phyloP scores from a whole-genome alignment of 2,113 vertebrate species.

The Dendropsophus ebraccatus region DNA sequence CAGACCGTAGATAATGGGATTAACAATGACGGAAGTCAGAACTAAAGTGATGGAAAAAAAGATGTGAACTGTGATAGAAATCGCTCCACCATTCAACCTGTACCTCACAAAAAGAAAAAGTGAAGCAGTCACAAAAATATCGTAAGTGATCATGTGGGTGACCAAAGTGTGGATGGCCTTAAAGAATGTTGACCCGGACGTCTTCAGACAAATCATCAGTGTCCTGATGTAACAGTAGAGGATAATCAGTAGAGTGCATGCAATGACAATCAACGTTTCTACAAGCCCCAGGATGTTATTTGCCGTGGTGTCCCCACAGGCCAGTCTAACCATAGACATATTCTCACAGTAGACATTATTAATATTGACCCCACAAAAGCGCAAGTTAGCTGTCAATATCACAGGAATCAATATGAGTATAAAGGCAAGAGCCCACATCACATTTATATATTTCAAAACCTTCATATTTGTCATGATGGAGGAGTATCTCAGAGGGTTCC shows the following conservation, averaged over 20 bases:
- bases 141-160: neutral
- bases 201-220: neutral
- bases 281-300: neutral
- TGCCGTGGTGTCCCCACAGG: neutral
- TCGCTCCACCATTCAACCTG: neutral
- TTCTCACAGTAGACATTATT: constrained; percentile 24
- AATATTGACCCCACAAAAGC: neutral
- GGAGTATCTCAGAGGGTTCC: constrained; percentile 20
- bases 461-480: constrained; percentile 2
- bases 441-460: neutral
- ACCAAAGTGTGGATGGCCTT: constrained; percentile 26
- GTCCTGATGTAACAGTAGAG: constrained; percentile 10
- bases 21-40: neutral
- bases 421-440: neutral
- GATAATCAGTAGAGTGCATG: neutral
- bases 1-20: constrained; percentile 20
- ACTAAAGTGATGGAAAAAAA: neutral
- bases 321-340: constrained; percentile 17
- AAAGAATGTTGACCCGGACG: neutral
- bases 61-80: neutral
- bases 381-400: neutral
- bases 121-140: neutral
- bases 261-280: neutral
- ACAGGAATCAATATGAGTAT: neutral
- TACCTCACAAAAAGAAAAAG: constrained; percentile 5